Conservation (phyloP, 2,888 invertebrate genomes). For the Drosophila nr. medialis region DNA sequence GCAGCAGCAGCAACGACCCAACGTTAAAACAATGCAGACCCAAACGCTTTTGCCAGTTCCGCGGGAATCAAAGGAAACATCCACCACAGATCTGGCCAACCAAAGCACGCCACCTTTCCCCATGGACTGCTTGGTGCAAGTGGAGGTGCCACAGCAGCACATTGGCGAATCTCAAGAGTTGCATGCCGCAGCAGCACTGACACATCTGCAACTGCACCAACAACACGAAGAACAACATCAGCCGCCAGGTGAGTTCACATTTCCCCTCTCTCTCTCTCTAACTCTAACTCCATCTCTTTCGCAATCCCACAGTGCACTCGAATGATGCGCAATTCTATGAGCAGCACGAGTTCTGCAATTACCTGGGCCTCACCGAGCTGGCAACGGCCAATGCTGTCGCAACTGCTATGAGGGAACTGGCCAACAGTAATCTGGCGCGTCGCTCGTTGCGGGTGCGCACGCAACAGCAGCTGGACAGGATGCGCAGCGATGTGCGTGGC, state of each 20-base stretch:
- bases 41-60: slow-evolving; percentile 27
- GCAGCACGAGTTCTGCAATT: slow-evolving; percentile 84
- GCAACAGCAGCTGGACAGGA: slow-evolving; percentile 75
- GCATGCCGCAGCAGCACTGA: background rate
- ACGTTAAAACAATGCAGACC: slow-evolving; percentile 34
- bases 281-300: background rate
- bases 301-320: slow-evolving; percentile 15
- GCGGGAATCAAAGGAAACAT: slow-evolving; percentile 50
- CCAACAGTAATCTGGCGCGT: slow-evolving; percentile 75
- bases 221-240: background rate
- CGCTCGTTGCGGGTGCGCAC: slow-evolving; percentile 81
- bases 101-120: background rate
- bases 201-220: background rate
- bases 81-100: slow-evolving; percentile 56
- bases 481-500: slow-evolving; percentile 61
- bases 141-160: background rate
- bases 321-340: slow-evolving; percentile 64
- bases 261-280: background rate
- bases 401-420: slow-evolving; percentile 77
- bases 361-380: slow-evolving; percentile 82
- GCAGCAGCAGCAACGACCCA: background rate
- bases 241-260: slow-evolving; percentile 5
- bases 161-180: background rate
- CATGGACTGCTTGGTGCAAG: background rate
- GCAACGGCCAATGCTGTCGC: slow-evolving; percentile 82